Base-by-base conservation (phyloP, 2,888 invertebrate genomes). In the Melanotus villosus region DNA sequence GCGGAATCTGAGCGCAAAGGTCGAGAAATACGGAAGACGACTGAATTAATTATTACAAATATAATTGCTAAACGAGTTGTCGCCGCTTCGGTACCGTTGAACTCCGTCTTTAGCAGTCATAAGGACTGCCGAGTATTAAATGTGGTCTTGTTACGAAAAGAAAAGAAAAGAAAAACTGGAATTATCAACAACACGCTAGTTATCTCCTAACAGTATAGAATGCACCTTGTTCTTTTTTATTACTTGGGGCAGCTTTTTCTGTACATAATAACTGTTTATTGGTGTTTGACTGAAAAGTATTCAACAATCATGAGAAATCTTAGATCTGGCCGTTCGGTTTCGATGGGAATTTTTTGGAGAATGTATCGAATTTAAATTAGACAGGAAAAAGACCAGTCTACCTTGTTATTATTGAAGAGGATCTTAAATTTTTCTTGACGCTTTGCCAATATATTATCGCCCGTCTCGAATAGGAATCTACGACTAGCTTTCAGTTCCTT, bases 11-110 rank as follows among this genome's bases (percentile, higher is more conserved):
- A 56, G 70, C 71, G 65, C 64, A 68, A 68, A 72, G 68, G 72
- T 70, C 66, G 56, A 56, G 62, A 52, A 73, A 73, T 68, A 72
- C 72, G 73, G 73, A 73, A 73, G 73, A 68, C 68, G 67, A 65
- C 52, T 59, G 68, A 70, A 70, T 72, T 72, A 72, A 70, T 73
- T 70, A 73, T 70, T 70, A 68, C 70, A 72, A 65, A 70, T 73
- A 72, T 73, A 73, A 73, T 73, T 73, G 70, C 65, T 72, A 56
- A 65, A 70, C 65, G 65, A 67, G 71, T 67, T 65, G 65, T 65
- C 65, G 65, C 65, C 62, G 50, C 45, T 62, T 54, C 32, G 34
- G 47, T 67, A 67, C 67, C 67, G 67, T 67, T 67, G 59, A 59
- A 59, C 59, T 65, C 43, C 41, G 50, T 66, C 59, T 58, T 41